These are phyloP conservation scores for Melanerpes aurifrons DNA, from an alignment of 2,113 vertebrate species.

Conservation along the genomic window DNA sequence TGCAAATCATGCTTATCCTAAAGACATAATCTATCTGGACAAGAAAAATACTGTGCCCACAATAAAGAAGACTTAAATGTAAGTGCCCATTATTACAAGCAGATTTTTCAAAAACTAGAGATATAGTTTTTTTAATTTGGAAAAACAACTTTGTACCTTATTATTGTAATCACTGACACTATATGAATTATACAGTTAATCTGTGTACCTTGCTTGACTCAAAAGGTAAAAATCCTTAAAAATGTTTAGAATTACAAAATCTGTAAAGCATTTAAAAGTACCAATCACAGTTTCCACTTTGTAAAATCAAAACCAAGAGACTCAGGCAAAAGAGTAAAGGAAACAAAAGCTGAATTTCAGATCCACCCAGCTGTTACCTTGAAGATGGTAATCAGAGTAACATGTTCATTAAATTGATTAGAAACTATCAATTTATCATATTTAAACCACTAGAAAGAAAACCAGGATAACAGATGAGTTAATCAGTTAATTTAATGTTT, in stretches of 20 bases:
- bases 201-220: slow-evolving; percentile 1
- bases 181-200: slow-evolving; percentile 35
- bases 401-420: slow-evolving; percentile 31
- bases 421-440: background rate
- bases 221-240: slow-evolving; percentile 20
- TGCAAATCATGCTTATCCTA: background rate
- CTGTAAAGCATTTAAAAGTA: slow-evolving; percentile 52
- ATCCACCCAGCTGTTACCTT: background rate
- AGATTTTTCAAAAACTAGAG: slow-evolving; percentile 16
- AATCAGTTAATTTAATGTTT: background rate
- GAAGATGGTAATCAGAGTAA: slow-evolving; percentile 15
- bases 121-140: slow-evolving; percentile 28
- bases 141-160: slow-evolving; percentile 12
- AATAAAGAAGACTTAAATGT: background rate
- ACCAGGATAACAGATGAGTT: background rate
- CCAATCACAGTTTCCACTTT: slow-evolving; percentile 43
- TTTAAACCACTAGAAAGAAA: slow-evolving; percentile 38
- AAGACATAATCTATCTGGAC: background rate
- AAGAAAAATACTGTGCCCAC: background rate
- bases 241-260: slow-evolving; percentile 64
- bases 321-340: slow-evolving; percentile 7
- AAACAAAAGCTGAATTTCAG: slow-evolving; percentile 64
- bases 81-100: background rate
- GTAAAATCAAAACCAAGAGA: slow-evolving; percentile 48
- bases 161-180: slow-evolving; percentile 49